Base-by-base conservation (phyloP, 2,888 invertebrate genomes). In the Euzophera pinguis region DNA sequence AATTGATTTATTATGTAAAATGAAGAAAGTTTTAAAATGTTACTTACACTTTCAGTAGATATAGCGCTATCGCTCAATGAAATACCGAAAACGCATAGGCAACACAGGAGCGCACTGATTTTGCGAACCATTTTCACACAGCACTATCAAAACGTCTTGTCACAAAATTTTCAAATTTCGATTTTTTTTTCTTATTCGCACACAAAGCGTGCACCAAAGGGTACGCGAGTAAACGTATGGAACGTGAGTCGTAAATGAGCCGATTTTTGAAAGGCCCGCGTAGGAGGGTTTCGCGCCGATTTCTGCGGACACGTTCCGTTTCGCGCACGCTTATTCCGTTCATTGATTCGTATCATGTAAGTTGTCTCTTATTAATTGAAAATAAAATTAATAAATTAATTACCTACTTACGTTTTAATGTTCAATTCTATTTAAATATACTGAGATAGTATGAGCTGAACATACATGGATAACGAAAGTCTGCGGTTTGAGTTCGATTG, bases 241-340 rank as follows among this genome's bases (percentile, higher is more conserved):
- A 72, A 72, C 75, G 67, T 67, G 65, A 73, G 68, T 72, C 67
- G 76, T 71, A 74, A 78, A 78, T 81, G 86, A 80, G 71, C 66
- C 65, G 75, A 82, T 81, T 85, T 88, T 90, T 88, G 89, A 90
- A 90, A 88, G 89, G 87, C 88, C 84, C 89, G 89, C 88, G 88
- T 89, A 88, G 89, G 88, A 81, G 86, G 89, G 90, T 76, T 86
- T 85, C 80, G 77, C 87, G 87, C 84, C 74, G 68, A 78, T 82
- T 82, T 78, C 74, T 68, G 59, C 60, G 42, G 53, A 43, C 58
- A 57, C 85, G 86, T 85, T 86, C 71, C 81, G 72, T 84, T 84
- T 67, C 56, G 75, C 69, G 73, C 73, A 63, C 51, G 41, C 56
- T 45, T 22, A 34, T 14, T 49, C 27, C 27, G 12, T 29, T 27